phyloP scores from a whole-genome alignment of 2,113 vertebrate species.

The Felis chaus region DNA sequence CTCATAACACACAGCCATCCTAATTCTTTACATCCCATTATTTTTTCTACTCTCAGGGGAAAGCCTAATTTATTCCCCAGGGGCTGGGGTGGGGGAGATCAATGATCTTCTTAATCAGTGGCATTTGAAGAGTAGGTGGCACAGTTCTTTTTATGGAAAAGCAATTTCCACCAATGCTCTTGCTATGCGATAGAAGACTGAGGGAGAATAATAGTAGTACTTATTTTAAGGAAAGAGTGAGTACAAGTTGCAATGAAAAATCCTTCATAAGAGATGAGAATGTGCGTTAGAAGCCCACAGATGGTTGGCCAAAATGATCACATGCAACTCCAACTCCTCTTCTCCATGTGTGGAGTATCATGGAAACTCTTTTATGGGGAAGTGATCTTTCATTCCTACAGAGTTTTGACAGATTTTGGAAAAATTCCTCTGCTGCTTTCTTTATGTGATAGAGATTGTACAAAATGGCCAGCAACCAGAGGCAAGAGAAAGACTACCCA shows the following conservation, averaged over 20 bases:
- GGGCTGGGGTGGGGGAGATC: background rate
- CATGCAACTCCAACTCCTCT: background rate
- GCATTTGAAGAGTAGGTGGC: conserved; percentile 62
- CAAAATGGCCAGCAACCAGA: background rate
- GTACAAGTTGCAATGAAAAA: background rate
- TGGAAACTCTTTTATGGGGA: background rate
- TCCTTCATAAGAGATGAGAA: conserved; percentile 8
- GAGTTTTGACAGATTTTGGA: background rate
- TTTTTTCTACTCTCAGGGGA: conserved; percentile 54
- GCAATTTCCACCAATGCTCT: conserved; percentile 70
- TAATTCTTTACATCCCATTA: conserved; percentile 68
- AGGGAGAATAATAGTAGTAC: conserved; percentile 38
- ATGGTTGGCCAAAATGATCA: background rate
- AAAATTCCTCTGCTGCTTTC: conserved; percentile 11
- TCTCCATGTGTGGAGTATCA: background rate
- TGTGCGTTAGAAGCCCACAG: background rate
- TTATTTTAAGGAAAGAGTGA: conserved; percentile 30
- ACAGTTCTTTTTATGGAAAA: conserved; percentile 60
- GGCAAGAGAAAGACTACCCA: background rate
- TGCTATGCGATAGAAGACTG: conserved; percentile 49
- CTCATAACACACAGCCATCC: conserved; percentile 52
- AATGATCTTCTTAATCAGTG: conserved; percentile 73
- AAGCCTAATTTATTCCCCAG: conserved; percentile 66
- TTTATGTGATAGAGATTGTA: background rate
- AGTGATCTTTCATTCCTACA: background rate